phyloP scores from a whole-genome alignment of 2,888 invertebrate species.

The Ophioninae sp. region DNA sequence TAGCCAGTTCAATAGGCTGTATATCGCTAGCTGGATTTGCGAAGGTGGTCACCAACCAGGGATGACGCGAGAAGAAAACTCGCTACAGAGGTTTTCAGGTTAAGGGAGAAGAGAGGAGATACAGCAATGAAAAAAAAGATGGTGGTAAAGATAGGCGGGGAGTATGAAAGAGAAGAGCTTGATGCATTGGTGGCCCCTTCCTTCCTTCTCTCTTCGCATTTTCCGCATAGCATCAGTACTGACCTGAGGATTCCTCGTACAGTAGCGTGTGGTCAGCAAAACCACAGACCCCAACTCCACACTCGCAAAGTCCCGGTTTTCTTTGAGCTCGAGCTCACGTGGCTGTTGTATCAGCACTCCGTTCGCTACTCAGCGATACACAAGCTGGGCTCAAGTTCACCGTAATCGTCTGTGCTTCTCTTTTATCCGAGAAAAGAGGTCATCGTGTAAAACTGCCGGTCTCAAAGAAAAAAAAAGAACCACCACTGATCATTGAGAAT shows the following conservation, averaged over 20 bases:
- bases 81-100: conserved; percentile 77
- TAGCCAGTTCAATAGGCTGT: not conserved
- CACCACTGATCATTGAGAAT: conserved; percentile 68
- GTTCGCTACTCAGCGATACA: conserved; percentile 24
- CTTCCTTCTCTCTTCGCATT: conserved; percentile 62
- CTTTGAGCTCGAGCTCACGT: conserved; percentile 60
- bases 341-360: conserved; percentile 38
- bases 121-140: not conserved
- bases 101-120: conserved; percentile 26
- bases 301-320: conserved; percentile 74
- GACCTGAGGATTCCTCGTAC: conserved; percentile 65
- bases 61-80: conserved; percentile 79
- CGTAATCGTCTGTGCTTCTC: conserved; percentile 66
- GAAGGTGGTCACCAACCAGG: conserved; percentile 54
- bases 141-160: not conserved
- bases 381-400: conserved; percentile 6
- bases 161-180: conserved; percentile 10
- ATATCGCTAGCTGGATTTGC: conserved; percentile 17
- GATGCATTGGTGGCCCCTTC: conserved; percentile 25
- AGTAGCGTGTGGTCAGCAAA: conserved; percentile 78
- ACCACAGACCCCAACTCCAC: conserved; percentile 77
- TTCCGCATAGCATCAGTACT: conserved; percentile 57
- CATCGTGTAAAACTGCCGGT: conserved; percentile 69
- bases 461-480: conserved; percentile 69
- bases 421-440: conserved; percentile 64